Evolutionary conservation across 1,140 invertebrate genomes (phyloP), one percentile per base, ranked within the genome.

Genomic region (Aleiodes sp.): DNA sequence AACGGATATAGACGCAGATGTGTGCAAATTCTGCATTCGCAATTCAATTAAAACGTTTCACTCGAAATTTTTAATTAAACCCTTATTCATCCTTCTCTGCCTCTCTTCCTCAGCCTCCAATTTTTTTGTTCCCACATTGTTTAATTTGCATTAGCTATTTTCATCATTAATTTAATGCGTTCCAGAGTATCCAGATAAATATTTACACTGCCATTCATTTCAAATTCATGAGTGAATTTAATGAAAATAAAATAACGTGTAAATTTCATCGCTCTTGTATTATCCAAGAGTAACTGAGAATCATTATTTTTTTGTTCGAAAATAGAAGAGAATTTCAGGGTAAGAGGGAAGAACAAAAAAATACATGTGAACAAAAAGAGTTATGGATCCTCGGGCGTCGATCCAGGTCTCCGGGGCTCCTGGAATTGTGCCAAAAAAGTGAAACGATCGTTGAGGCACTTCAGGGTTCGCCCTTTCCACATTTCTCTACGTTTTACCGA

Each of bases 361-460:
- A 35, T 6, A 6, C 6, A 35, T 35, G 33, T 7, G 33, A 35
- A 35, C 6, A 35, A 29, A 71, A 62, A 43, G 64, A 60, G 41
- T 41, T 73, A 68, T 69, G 59, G 72, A 75, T 46, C 56, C 35
- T 33, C 29, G 61, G 63, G 57, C 41, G 24, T n/a, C 19, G 41
- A 77, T 72, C 70, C 68, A 59, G 75, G 76, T 78, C 71, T 75
- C 39, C 69, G 70, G 73, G 76, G 74, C 74, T 56, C 61, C 39
- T 77, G 75, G 76, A 74, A 39, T 31, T 31, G 63, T 74, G 75
- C 76, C 75, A 43, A 43, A 72, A 76, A 78, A 73, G 76, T 72
- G 75, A 78, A 78, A 75, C 71, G 61, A 57, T 72, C 19, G 65
- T 16, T 35, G 71, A 71, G 66, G 72, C 70, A 61, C 65, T 63